Conservation (phyloP, 1,140 invertebrate genomes). For the Conus ventricosus region DNA sequence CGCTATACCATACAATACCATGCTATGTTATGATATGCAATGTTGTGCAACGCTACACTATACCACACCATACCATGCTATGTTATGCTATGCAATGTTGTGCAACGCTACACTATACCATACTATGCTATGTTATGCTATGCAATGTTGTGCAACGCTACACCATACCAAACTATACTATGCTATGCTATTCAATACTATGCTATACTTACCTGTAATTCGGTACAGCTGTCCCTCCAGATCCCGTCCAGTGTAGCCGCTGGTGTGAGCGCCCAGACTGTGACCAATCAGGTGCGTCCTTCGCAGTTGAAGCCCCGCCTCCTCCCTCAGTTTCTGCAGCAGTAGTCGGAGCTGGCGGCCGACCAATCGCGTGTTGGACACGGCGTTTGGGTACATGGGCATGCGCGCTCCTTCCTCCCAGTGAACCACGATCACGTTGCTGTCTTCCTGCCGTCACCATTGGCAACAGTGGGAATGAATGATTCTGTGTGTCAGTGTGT, state of each 20-base stretch:
- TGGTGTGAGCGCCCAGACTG: conserved; percentile 70
- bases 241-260: conserved; percentile 65
- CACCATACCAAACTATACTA: not conserved
- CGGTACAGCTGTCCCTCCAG: conserved; percentile 78
- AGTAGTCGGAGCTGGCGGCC: conserved; percentile 49
- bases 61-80: not conserved
- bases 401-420: conserved; percentile 73
- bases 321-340: conserved; percentile 31
- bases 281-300: conserved; percentile 69
- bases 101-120: no score
- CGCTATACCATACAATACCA: not conserved
- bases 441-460: conserved; percentile 79
- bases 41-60: no score
- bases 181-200: not conserved
- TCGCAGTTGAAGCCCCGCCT: conserved; percentile 5
- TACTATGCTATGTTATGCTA: no score
- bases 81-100: no score
- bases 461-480: not conserved
- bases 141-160: no score
- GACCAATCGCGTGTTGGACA: conserved; percentile 88
- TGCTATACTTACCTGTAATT: conserved; percentile 79
- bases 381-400: conserved; percentile 90
- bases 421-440: conserved; percentile 66
- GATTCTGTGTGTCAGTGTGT: not conserved
- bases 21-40: not conserved